These are phyloP conservation scores for Pomacea maculata DNA, from an alignment of 1,140 invertebrate species.

Conservation along the genomic window DNA sequence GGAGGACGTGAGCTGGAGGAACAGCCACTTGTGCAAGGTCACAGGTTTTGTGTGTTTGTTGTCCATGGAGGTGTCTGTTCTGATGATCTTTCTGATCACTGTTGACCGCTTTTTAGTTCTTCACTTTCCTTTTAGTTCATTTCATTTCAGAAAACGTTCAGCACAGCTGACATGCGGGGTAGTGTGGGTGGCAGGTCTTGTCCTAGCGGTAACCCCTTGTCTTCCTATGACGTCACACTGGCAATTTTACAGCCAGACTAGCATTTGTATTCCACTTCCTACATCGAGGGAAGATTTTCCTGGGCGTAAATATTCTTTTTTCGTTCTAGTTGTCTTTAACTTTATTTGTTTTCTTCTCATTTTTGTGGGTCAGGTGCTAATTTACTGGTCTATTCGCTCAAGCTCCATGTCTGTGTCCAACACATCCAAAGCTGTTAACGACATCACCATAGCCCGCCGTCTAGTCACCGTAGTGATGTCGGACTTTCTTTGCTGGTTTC, in stretches of 20 bases:
- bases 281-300: slow-evolving; percentile 18
- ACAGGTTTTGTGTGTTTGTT: slow-evolving; percentile 47
- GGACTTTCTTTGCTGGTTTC: slow-evolving; percentile 28
- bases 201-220: slow-evolving; percentile 19
- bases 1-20: too few relatives aligned
- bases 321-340: slow-evolving; percentile 37
- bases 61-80: slow-evolving; percentile 46
- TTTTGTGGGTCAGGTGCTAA: background rate
- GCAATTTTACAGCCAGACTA: slow-evolving; percentile 36
- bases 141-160: slow-evolving; percentile 21
- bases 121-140: slow-evolving; percentile 45
- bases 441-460: slow-evolving; percentile 28
- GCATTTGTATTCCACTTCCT: slow-evolving; percentile 37
- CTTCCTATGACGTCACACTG: slow-evolving; percentile 20
- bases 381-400: too few relatives aligned
- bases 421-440: slow-evolving; percentile 9
- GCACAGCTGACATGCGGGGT: background rate
- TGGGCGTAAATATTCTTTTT: slow-evolving; percentile 33
- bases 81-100: slow-evolving; percentile 41
- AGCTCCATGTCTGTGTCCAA: background rate
- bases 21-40: slow-evolving; percentile 31
- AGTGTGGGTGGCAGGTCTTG: slow-evolving; percentile 22
- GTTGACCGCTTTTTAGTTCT: slow-evolving; percentile 45
- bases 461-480: slow-evolving; percentile 28
- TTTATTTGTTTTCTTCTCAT: slow-evolving; percentile 34